Percentiles rank a stretch among this genome's conserved stretches.
Evolutionary conservation across 2,888 invertebrate genomes (phyloP).

Genomic region (Tetanocera ferruginea): DNA sequence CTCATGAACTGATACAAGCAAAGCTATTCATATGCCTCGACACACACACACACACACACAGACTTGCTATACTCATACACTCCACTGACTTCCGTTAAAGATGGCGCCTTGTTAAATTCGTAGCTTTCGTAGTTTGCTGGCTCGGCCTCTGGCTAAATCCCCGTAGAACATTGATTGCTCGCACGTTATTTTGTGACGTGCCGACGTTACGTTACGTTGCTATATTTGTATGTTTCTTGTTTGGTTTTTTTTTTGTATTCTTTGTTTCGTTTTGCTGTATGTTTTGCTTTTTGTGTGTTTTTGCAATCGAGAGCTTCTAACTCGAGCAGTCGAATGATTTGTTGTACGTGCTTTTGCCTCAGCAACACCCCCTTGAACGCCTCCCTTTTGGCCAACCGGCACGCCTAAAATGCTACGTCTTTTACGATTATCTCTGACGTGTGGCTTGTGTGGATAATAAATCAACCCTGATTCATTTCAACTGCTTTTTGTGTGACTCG

Average conservation of each 20-base stretch:
- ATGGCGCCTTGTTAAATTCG: conserved; percentile 28
- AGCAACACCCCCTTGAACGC: background rate
- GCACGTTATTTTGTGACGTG: conserved; percentile 32
- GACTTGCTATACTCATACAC: background rate
- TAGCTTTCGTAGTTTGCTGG: background rate
- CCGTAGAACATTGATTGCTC: conserved; percentile 37
- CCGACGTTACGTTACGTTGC: background rate
- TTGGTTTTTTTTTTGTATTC: background rate
- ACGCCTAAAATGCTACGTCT: background rate
- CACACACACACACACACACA: background rate
- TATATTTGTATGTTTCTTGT: no score
- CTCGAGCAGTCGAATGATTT: conserved; percentile 19
- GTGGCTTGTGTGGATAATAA: conserved; percentile 38
- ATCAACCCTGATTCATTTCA: conserved; percentile 40
- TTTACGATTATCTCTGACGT: conserved; percentile 34
- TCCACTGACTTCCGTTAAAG: background rate
- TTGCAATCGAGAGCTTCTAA: background rate
- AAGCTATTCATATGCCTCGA: background rate
- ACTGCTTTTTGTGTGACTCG: conserved; percentile 30
- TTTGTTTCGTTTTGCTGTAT: background rate
- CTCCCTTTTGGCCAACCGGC: background rate
- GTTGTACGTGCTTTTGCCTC: conserved; percentile 23
- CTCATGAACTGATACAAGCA: background rate
- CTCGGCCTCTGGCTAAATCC: conserved; percentile 28
- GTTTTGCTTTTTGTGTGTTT: background rate